Evolutionary conservation across 2,113 vertebrate species (phyloP).

Genomic region (Microtus montanus): DNA sequence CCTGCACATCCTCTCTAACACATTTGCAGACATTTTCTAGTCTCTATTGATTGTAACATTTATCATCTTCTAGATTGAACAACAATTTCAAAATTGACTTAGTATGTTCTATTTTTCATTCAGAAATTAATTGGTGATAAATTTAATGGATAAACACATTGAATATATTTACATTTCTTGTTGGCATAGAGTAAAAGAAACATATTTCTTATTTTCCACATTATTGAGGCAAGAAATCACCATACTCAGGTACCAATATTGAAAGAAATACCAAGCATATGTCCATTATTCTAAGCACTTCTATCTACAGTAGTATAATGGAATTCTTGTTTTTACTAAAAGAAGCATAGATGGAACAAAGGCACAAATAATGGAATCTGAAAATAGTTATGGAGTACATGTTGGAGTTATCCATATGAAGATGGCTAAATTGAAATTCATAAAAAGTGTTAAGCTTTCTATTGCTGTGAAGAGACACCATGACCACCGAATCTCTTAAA

Average conservation of each 20-base stretch:
- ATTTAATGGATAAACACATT: not conserved
- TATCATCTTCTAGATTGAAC: not conserved
- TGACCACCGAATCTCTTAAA: not conserved
- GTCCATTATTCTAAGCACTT: fast-evolving
- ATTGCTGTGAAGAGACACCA: not conserved
- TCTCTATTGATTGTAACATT: not conserved
- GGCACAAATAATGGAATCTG: not conserved
- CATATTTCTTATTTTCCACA: not conserved
- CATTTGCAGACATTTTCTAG: not conserved
- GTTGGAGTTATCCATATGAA: not conserved
- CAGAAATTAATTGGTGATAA: not conserved
- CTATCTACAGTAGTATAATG: not conserved
- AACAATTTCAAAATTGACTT: not conserved
- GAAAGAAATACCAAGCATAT: not conserved
- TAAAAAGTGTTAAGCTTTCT: not conserved
- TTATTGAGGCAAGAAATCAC: not conserved
- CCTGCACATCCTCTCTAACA: not conserved
- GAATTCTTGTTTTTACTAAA: fast-evolving
- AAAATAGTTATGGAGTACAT: not conserved
- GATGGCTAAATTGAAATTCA: not conserved
- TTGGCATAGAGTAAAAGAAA: not conserved
- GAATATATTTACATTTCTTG: fast-evolving
- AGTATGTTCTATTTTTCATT: not conserved
- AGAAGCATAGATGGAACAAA: not conserved
- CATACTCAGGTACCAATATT: not conserved